Conservation (phyloP, 2,113 vertebrate genomes). For the Anas platyrhynchos region DNA sequence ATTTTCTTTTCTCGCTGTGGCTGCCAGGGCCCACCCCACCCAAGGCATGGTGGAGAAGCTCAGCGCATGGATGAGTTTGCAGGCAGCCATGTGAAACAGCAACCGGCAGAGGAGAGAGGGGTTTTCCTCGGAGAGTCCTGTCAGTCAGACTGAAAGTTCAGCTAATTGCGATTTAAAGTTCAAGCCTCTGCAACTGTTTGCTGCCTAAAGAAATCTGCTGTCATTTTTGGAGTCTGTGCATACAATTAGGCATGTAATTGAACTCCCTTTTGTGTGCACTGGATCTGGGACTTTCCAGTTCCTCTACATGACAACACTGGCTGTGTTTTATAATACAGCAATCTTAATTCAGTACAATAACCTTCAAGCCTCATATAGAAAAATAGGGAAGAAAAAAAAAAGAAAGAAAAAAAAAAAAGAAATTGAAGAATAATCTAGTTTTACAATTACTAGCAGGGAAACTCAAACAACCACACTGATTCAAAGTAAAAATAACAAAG, state of each 20-base stretch:
- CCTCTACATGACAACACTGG: background rate
- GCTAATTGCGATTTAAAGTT: slow-evolving; percentile 46
- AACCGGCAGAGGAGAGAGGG: background rate
- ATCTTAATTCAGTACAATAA: background rate
- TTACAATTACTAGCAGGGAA: background rate
- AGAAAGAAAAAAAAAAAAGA: background rate
- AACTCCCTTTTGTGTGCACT: background rate
- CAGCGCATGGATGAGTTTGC: background rate
- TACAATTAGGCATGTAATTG: slow-evolving; percentile 16
- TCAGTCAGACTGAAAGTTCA: slow-evolving; percentile 55
- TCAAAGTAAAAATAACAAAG: background rate
- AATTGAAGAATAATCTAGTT: background rate
- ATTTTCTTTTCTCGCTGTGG: background rate
- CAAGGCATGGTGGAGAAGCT: slow-evolving; percentile 4
- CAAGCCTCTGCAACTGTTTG: slow-evolving; percentile 28
- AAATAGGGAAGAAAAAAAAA: background rate
- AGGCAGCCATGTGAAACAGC: background rate
- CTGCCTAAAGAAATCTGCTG: slow-evolving; percentile 7
- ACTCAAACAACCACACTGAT: background rate
- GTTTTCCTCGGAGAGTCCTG: slow-evolving; percentile 38
- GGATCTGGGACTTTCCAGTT: slow-evolving; percentile 56
- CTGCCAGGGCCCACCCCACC: slow-evolving; percentile 25
- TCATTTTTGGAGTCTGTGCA: slow-evolving; percentile 22
- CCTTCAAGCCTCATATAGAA: background rate
- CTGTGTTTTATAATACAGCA: background rate